phyloP scores from a whole-genome alignment of 2,888 invertebrate species.

The Allygus modestus region DNA sequence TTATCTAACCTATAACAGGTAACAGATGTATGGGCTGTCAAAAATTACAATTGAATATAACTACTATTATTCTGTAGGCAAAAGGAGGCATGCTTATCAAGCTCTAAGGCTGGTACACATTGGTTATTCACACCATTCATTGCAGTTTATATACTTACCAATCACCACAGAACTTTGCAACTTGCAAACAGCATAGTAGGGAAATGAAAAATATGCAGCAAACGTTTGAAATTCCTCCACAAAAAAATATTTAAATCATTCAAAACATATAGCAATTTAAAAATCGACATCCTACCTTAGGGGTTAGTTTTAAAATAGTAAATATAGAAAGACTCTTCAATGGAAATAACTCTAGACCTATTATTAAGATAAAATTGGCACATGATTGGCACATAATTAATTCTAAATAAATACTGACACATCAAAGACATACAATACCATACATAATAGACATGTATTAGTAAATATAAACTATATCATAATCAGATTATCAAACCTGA shows the following conservation, averaged over 20 bases:
- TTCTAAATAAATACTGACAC: background rate
- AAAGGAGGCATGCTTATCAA: slow-evolving; percentile 13
- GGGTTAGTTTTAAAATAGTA: too few species aligned
- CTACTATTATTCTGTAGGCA: background rate
- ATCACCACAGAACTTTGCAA: background rate
- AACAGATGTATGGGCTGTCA: too few species aligned
- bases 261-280: too few species aligned
- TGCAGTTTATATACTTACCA: background rate
- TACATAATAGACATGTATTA: too few species aligned
- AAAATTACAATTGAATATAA: too few species aligned
- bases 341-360: slow-evolving; percentile 8
- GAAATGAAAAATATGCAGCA: background rate
- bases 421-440: too few species aligned
- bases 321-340: background rate
- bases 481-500: too few species aligned
- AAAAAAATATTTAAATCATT: too few species aligned
- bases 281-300: too few species aligned
- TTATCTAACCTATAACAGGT: too few species aligned
- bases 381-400: background rate
- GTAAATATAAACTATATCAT: too few species aligned
- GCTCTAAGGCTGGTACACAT: background rate
- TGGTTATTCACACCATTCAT: background rate
- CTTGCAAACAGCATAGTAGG: background rate
- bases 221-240: too few species aligned
- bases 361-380: background rate